Conservation (phyloP, 2,797 vertebrate species). For the Gymnocypris eckloni region DNA sequence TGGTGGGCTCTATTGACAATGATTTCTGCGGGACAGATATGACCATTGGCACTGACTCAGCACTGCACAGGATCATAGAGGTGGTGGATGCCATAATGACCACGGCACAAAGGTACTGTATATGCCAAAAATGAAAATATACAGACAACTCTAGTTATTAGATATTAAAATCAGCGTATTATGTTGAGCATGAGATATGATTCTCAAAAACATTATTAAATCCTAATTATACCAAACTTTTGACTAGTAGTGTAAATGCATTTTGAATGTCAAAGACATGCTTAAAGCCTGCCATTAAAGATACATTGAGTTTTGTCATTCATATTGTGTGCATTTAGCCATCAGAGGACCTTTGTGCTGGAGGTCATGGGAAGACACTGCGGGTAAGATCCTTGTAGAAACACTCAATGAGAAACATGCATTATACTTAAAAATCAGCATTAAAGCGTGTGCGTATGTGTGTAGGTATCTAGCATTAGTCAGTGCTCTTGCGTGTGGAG, state of each 20-base stretch:
- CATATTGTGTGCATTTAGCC: constrained; percentile 74
- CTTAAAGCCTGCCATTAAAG: not conserved
- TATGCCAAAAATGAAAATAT: not conserved
- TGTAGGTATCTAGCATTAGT: constrained; percentile 90
- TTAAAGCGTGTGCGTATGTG: not conserved
- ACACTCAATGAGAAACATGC: not conserved
- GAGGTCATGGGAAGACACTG: constrained; percentile 97
- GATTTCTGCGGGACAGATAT: constrained; percentile 94
- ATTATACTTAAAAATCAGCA: not conserved
- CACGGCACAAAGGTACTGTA: constrained; percentile 88
- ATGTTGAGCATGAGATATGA: too few species aligned
- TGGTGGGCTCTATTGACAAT: constrained; percentile 93
- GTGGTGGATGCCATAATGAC: constrained; percentile 94
- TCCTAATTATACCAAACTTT: not conserved
- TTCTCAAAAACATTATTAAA: not conserved
- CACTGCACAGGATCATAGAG: constrained; percentile 93
- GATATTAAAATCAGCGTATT: not conserved
- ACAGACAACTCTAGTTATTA: not conserved
- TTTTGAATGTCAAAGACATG: not conserved
- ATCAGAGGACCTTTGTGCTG: constrained; percentile 93
- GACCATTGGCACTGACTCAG: constrained; percentile 92
- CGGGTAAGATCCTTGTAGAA: constrained; percentile 77
- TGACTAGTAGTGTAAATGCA: not conserved
- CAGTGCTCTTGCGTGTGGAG: constrained; percentile 88
- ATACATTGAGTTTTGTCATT: not conserved